These are phyloP conservation scores for Metaphire vulgaris DNA, from an alignment of 1,140 invertebrate genomes.

Conservation along the genomic window DNA sequence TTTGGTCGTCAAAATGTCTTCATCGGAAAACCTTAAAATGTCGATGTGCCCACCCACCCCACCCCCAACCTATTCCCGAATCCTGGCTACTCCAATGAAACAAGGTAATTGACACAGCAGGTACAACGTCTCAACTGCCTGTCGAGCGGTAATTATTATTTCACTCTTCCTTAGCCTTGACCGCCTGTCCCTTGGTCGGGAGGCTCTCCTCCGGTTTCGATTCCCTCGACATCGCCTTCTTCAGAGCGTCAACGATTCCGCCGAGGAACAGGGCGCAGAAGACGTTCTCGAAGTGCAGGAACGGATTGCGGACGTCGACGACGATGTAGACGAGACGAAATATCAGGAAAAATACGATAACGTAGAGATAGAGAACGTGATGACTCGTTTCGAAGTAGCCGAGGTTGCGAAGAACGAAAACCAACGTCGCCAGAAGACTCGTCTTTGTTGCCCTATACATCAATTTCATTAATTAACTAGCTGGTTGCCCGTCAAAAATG, in stretches of 20 bases:
- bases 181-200: not conserved
- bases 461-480: too few species aligned
- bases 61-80: not conserved
- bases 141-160: too few species aligned
- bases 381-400: constrained; percentile 95
- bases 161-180: not conserved
- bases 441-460: constrained; percentile 69
- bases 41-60: not conserved
- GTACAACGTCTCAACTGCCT: too few species aligned
- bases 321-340: constrained; percentile 95
- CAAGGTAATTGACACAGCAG: too few species aligned
- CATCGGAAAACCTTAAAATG: not conserved
- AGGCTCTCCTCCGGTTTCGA: not conserved
- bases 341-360: constrained; percentile 99
- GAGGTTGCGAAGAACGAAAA: constrained; percentile 94
- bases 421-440: constrained; percentile 84
- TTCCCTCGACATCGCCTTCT: constrained; percentile 34
- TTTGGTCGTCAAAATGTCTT: not conserved
- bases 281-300: constrained; percentile 96
- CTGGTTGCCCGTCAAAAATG: too few species aligned
- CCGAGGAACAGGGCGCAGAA: constrained; percentile 95
- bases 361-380: constrained; percentile 91
- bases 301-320: constrained; percentile 94
- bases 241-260: constrained; percentile 91
- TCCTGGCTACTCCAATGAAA: not conserved